A percentile compares a stretch with the other conserved stretches of the same genome.
Conservation (phyloP, 2,113 vertebrate species). For the Lontra canadensis region DNA sequence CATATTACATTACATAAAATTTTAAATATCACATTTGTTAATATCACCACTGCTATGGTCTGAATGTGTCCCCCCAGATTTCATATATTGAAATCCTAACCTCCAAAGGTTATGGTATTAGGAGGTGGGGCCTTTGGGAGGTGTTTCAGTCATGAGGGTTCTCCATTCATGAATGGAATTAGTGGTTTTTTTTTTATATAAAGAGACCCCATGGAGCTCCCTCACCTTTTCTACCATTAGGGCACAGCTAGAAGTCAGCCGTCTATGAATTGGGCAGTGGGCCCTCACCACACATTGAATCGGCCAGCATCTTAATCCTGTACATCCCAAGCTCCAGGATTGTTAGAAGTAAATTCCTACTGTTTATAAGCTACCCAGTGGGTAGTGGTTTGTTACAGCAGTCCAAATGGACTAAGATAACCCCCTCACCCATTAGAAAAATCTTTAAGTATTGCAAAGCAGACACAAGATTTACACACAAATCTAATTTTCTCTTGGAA, state of each 20-base stretch:
- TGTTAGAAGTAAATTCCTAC: not conserved
- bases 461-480: not conserved
- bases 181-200: not conserved
- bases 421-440: not conserved
- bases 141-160: not conserved
- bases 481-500: conserved; percentile 28
- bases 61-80: not conserved
- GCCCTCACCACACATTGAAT: not conserved
- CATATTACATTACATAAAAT: conserved; percentile 14
- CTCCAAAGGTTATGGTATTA: not conserved
- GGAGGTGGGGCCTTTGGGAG: not conserved
- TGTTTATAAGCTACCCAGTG: not conserved
- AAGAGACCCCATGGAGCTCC: not conserved
- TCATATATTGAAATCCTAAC: not conserved
- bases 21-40: not conserved
- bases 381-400: not conserved
- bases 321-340: not conserved
- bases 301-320: not conserved
- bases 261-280: not conserved
- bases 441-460: not conserved
- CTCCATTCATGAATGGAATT: not conserved
- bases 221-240: not conserved
- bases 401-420: not conserved
- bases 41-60: not conserved
- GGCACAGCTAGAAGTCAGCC: not conserved